These are phyloP conservation scores for Mesoclemmys tuberculata DNA, from an alignment of 2,113 vertebrate genomes.

Conservation along the genomic window DNA sequence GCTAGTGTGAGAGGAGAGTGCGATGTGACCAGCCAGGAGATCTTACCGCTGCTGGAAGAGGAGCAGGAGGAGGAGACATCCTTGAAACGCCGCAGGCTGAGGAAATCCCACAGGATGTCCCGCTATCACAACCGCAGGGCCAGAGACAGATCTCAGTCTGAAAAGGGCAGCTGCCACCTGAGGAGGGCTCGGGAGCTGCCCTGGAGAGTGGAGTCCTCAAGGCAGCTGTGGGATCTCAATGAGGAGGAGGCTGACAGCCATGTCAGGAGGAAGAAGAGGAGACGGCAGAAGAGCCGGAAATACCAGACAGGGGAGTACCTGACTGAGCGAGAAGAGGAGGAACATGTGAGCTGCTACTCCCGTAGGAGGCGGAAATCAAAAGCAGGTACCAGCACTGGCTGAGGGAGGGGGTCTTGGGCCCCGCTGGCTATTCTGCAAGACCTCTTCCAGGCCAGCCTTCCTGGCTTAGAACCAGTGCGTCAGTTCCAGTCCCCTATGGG, in stretches of 20 bases:
- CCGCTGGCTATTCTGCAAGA: neutral
- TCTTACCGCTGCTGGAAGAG: constrained; percentile 73
- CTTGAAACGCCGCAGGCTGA: constrained; percentile 76
- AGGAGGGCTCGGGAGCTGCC: constrained; percentile 79
- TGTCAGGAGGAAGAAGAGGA: constrained; percentile 87
- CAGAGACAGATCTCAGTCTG: constrained; percentile 73
- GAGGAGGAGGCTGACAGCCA: constrained; percentile 80
- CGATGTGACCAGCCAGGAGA: constrained; percentile 72
- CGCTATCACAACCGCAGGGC: constrained; percentile 74
- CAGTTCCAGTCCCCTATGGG: neutral
- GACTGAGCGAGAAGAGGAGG: constrained; percentile 87
- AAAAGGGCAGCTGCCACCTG: constrained; percentile 73
- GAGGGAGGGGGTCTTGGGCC: neutral
- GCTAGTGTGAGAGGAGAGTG: constrained; percentile 63
- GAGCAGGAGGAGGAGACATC: constrained; percentile 67
- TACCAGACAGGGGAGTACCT: constrained; percentile 96
- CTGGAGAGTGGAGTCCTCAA: constrained; percentile 78
- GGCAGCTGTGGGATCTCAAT: constrained; percentile 77
- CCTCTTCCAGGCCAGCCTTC: neutral
- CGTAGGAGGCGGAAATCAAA: constrained; percentile 76
- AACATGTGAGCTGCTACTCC: constrained; percentile 70
- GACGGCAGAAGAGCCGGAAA: constrained; percentile 91
- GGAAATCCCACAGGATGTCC: constrained; percentile 76
- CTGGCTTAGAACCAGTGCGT: neutral
- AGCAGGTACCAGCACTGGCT: constrained; percentile 67